These are phyloP conservation scores for Rhinichthys klamathensis DNA, from an alignment of 2,113 vertebrate species.

Conservation along the genomic window DNA sequence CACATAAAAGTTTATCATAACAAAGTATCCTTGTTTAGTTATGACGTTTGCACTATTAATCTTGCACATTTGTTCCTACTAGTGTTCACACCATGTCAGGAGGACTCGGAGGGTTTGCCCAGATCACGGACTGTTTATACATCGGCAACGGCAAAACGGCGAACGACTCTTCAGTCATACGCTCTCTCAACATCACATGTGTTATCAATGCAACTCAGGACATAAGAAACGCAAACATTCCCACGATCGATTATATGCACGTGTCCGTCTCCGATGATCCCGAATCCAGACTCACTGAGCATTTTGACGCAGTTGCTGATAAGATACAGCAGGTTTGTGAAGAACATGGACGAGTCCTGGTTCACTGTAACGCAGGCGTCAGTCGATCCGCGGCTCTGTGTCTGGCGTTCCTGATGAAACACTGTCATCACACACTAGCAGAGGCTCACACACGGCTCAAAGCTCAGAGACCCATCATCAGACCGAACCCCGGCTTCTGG, in stretches of 20 bases:
- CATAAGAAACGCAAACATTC: background rate
- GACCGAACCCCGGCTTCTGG: constrained; percentile 80
- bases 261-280: constrained; percentile 72
- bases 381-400: constrained; percentile 78
- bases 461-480: constrained; percentile 66
- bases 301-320: constrained; percentile 74
- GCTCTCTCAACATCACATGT: constrained; percentile 66
- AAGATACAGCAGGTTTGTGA: constrained; percentile 41
- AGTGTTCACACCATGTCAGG: background rate
- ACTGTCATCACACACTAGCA: constrained; percentile 61
- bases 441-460: constrained; percentile 71
- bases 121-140: constrained; percentile 73
- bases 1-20: background rate
- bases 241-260: constrained; percentile 67
- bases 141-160: constrained; percentile 71
- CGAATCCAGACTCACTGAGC: constrained; percentile 56
- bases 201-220: constrained; percentile 69
- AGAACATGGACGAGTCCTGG: constrained; percentile 64
- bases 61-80: background rate
- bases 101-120: constrained; percentile 68
- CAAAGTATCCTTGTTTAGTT: background rate
- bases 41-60: background rate
- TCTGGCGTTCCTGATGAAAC: constrained; percentile 75
- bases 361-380: constrained; percentile 78
- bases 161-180: constrained; percentile 57